Evolutionary conservation across 1,140 invertebrate species (phyloP).

Genomic region (Thaumatotibia leucotreta): DNA sequence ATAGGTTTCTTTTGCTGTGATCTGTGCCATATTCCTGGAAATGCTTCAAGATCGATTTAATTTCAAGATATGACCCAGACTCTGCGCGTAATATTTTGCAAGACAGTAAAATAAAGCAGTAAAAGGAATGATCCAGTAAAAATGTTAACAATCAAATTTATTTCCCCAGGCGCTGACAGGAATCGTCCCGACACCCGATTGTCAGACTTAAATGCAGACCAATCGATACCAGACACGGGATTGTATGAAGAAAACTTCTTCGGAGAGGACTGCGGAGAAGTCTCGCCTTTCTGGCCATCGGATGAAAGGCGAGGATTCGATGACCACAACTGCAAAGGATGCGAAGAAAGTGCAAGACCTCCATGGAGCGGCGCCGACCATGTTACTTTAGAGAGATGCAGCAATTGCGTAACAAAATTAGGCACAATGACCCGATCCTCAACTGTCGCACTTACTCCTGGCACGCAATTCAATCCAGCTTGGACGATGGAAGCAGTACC

Average conservation of each 20-base stretch:
- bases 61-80: neutral
- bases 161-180: constrained; percentile 34
- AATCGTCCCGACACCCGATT: constrained; percentile 76
- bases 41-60: no score
- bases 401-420: constrained; percentile 86
- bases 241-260: constrained; percentile 72
- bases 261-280: constrained; percentile 67
- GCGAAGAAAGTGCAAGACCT: constrained; percentile 69
- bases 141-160: constrained; percentile 4
- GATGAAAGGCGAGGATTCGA: constrained; percentile 79
- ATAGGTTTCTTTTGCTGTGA: no score
- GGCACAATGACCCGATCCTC: constrained; percentile 81
- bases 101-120: neutral
- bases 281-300: constrained; percentile 79
- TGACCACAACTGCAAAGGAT: constrained; percentile 77
- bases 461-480: constrained; percentile 77
- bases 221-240: constrained; percentile 55
- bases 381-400: constrained; percentile 81
- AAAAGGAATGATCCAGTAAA: neutral
- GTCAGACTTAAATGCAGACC: constrained; percentile 74
- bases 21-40: no score
- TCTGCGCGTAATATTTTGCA: neutral
- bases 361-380: constrained; percentile 67
- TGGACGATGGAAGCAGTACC: constrained; percentile 80
- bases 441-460: constrained; percentile 71